These are phyloP conservation scores for Hypomecis atomaria DNA, from an alignment of 2,888 invertebrate genomes.

Conservation along the genomic window DNA sequence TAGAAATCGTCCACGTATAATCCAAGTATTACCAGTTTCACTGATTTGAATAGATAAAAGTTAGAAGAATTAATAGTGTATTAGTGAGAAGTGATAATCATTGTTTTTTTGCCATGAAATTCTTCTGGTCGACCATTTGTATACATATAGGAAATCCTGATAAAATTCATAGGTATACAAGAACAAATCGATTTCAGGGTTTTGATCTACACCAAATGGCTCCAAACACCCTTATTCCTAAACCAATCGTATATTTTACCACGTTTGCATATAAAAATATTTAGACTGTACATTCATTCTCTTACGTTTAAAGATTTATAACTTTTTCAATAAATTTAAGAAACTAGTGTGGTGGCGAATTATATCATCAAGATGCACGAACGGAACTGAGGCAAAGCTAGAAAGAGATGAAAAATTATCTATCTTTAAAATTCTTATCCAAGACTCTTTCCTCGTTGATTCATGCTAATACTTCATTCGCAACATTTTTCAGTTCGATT, in stretches of 20 bases:
- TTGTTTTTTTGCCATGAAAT: no score
- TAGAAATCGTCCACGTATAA: slow-evolving; percentile 22
- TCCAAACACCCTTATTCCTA: neutral
- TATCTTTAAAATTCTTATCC: no score
- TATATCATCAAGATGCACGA: neutral
- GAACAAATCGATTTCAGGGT: neutral
- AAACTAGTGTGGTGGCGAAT: neutral
- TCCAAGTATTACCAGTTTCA: slow-evolving; percentile 9
- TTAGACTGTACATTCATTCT: slow-evolving; percentile 34
- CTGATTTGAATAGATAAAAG: neutral
- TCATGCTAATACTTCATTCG: no score
- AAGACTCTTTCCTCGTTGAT: no score
- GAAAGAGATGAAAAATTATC: no score
- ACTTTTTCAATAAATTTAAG: neutral
- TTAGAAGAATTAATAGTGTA: no score
- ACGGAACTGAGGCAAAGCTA: neutral
- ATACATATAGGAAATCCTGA: no score
- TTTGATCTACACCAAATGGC: no score
- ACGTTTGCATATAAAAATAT: slow-evolving; percentile 46
- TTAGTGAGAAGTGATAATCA: no score
- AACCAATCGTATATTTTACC: slow-evolving; percentile 31
- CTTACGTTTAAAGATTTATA: slow-evolving; percentile 31
- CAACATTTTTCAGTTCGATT: no score
- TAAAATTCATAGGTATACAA: no score
- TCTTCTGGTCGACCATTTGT: no score